Base-by-base conservation (phyloP, 2,888 invertebrate species). In the Mimas tiliae region DNA sequence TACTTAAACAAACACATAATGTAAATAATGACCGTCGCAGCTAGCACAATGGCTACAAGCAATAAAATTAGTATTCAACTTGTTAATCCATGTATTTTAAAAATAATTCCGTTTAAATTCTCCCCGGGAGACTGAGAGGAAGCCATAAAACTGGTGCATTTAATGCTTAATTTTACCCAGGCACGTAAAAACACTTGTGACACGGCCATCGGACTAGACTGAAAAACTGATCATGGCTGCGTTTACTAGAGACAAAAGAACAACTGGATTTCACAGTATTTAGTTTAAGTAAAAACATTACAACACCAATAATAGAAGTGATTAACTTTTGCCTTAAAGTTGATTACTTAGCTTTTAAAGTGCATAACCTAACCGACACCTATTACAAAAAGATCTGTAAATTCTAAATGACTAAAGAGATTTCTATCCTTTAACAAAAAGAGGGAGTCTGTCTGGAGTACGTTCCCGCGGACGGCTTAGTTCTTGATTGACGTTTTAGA, bases 21-120 rank as follows among this genome's bases (percentile, higher is more conserved):
- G 11, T 0, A 58, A 58, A 58, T 14, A 58, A 58, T 11, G 2
- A 42, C 6, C 11, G 19, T 19, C 38, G 16, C 38, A 16, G 27
- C 12, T 16, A 42, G 19, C 42, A 53, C n/a, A 55, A 34, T 34
- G 38, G 42, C 58, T 19, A 42, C 58, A 58, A 42, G 42, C 19
- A 19, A 55, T 38, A 55, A 55, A 58, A 58, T 58, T 58, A 58
- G 58, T 58, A 58, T 58, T 58, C 58, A 58, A 58, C 58, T 7
- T 16, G 58, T 42, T 42, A 58, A 58, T 42, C 42, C 58, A 42
- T 58, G 42, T 52, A 14, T 58, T 58, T 42, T 58, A 58, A 58
- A 58, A 58, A 58, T 42, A 42, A 38, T 38, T 19, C 42, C 42
- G 58, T 16, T 42, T 42, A 58, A 42, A 58, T 58, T 42, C 38